Percentiles rank a stretch among this genome's conserved stretches.
Conservation (phyloP, 2,888 invertebrate genomes). For the Brachylomia viminalis region DNA sequence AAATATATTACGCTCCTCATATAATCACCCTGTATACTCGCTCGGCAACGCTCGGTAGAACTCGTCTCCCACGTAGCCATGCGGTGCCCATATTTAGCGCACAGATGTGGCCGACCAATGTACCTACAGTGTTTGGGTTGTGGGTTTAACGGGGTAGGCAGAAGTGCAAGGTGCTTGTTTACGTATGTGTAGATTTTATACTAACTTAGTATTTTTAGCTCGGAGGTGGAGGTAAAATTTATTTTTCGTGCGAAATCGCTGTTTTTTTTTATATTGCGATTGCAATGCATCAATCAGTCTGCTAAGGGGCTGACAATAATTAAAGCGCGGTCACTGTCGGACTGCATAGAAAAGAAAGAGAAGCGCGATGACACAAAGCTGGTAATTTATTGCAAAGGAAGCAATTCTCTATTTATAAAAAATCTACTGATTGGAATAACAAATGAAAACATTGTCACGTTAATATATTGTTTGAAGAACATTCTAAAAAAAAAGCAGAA, state of each 20-base stretch:
- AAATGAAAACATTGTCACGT: no score
- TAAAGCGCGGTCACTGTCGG: no score
- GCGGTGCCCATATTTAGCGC: constrained; percentile 78
- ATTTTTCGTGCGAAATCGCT: neutral
- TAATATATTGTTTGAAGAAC: no score
- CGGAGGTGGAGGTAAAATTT: neutral
- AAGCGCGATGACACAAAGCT: no score
- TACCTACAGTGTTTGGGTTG: constrained; percentile 45
- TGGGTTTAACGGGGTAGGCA: constrained; percentile 14
- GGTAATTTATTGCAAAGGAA: no score
- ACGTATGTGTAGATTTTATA: neutral
- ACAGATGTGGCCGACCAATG: constrained; percentile 70
- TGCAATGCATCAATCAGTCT: no score
- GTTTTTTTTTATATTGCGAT: neutral
- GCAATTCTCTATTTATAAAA: no score
- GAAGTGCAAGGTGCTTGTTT: constrained; percentile 7
- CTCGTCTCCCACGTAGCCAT: constrained; percentile 80
- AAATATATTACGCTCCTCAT: neutral
- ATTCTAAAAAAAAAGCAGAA: no score
- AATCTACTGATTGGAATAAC: no score
- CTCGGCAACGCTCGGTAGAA: constrained; percentile 42
- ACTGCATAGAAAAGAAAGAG: no score
- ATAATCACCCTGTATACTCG: constrained; percentile 64
- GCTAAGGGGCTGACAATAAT: no score
- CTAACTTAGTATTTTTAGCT: neutral